These are phyloP conservation scores for Hyalella azteca DNA, from an alignment of 2,888 invertebrate species.

Conservation along the genomic window DNA sequence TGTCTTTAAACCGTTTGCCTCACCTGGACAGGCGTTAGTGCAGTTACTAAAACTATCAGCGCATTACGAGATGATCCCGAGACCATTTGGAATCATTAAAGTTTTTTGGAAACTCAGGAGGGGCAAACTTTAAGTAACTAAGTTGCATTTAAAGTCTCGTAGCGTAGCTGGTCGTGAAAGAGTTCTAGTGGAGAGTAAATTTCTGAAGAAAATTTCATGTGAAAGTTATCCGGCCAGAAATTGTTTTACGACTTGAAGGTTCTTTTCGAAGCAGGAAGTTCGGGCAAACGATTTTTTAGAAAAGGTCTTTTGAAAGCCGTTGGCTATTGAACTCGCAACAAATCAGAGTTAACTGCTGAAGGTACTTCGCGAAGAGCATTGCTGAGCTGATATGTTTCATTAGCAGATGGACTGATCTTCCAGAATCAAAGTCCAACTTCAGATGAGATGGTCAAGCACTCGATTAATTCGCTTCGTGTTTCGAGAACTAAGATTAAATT, in stretches of 20 bases:
- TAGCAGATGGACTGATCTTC: not conserved
- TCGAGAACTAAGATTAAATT: no score
- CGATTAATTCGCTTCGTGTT: no score
- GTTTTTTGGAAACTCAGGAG: no score
- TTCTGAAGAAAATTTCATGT: constrained; percentile 8
- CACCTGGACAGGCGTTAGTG: no score
- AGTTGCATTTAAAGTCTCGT: not conserved
- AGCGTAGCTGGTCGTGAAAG: not conserved
- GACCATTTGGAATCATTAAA: no score
- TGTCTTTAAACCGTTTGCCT: no score
- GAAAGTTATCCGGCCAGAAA: constrained; percentile 21
- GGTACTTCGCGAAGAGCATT: not conserved
- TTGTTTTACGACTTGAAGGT: constrained; percentile 9
- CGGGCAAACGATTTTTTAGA: not conserved
- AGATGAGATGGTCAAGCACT: no score
- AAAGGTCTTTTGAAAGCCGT: not conserved
- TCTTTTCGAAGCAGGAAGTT: constrained; percentile 18
- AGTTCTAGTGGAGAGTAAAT: not conserved
- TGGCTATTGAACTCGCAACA: not conserved
- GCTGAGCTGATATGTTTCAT: not conserved
- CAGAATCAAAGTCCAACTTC: no score
- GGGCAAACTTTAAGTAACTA: not conserved
- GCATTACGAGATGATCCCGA: no score
- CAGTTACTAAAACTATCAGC: no score
- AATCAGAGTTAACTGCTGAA: not conserved